These are phyloP conservation scores for Trochalopteron elliotii DNA, from an alignment of 2,113 vertebrate genomes.

Conservation along the genomic window DNA sequence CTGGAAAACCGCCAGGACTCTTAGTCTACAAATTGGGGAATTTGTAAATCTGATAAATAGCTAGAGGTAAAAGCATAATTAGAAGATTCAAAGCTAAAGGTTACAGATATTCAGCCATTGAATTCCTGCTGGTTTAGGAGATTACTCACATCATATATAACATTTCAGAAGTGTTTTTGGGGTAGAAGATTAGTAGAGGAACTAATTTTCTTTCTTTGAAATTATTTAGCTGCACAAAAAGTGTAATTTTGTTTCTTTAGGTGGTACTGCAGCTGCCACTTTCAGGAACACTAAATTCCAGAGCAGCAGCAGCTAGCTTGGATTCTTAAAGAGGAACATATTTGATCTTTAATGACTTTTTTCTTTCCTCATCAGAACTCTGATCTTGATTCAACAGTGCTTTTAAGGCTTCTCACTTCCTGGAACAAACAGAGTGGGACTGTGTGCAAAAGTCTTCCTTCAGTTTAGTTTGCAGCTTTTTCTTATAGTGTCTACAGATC, in stretches of 20 bases:
- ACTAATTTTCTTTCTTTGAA: background rate
- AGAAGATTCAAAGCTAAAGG: conserved; percentile 16
- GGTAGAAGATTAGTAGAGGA: background rate
- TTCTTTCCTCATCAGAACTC: background rate
- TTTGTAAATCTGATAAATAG: conserved; percentile 40
- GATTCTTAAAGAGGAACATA: background rate
- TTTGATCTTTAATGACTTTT: conserved; percentile 26
- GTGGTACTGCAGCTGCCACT: background rate
- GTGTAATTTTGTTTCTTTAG: background rate
- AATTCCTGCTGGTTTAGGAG: conserved; percentile 6
- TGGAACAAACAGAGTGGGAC: background rate
- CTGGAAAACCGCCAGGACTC: background rate
- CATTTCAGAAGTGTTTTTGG: background rate
- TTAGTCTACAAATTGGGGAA: conserved; percentile 1
- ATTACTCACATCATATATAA: conserved; percentile 5
- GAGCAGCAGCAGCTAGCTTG: background rate
- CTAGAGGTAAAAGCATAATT: conserved; percentile 39
- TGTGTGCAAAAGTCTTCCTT: background rate
- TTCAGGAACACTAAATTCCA: conserved; percentile 8
- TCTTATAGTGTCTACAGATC: background rate
- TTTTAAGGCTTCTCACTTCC: background rate
- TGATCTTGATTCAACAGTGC: background rate
- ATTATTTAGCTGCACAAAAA: conserved; percentile 10
- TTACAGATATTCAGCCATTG: background rate
- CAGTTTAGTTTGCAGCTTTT: background rate